phyloP scores from a whole-genome alignment of 2,888 invertebrate genomes.

The Aproaerema taeniolella region DNA sequence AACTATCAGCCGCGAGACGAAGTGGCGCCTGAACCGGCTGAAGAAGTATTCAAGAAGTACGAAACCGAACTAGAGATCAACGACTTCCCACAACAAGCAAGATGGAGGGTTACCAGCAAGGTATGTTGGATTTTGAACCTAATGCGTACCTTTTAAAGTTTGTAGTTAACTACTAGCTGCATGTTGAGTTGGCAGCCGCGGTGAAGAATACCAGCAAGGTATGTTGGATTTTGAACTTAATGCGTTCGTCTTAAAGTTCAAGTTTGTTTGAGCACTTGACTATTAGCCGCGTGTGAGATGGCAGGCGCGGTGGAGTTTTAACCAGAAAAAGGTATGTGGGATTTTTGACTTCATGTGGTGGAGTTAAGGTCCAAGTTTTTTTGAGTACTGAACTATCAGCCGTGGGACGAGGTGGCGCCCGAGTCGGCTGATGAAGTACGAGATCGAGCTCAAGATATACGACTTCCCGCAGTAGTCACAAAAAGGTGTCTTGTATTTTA shows the following conservation, averaged over 20 bases:
- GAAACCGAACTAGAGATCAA: constrained; percentile 99
- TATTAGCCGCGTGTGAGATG: too few species aligned
- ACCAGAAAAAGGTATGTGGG: constrained; percentile 93
- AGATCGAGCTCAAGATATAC: constrained; percentile 99
- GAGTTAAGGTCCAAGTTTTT: too few species aligned
- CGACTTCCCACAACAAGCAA: constrained; percentile 99
- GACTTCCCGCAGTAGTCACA: constrained; percentile 99
- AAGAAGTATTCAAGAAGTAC: constrained; percentile 91
- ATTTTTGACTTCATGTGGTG: neutral
- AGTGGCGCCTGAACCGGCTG: constrained; percentile 71
- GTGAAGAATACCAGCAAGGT: constrained; percentile 97
- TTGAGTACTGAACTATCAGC: constrained; percentile 98
- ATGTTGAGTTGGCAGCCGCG: too few species aligned
- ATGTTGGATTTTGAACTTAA: constrained; percentile 13
- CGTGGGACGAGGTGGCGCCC: constrained; percentile 83
- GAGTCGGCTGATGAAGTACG: constrained; percentile 87
- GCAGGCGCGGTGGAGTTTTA: too few species aligned
- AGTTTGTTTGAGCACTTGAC: too few species aligned
- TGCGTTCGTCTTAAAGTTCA: too few species aligned
- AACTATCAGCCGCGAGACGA: constrained; percentile 98
- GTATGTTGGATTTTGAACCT: constrained; percentile 49
- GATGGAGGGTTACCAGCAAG: constrained; percentile 98
- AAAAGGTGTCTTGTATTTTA: too few species aligned
- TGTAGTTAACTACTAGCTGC: too few species aligned
- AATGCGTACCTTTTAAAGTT: too few species aligned